Evolutionary conservation across 2,888 invertebrate genomes (phyloP), one percentile per base, ranked within the genome.

Genomic region (Drosophila prostipennis): DNA sequence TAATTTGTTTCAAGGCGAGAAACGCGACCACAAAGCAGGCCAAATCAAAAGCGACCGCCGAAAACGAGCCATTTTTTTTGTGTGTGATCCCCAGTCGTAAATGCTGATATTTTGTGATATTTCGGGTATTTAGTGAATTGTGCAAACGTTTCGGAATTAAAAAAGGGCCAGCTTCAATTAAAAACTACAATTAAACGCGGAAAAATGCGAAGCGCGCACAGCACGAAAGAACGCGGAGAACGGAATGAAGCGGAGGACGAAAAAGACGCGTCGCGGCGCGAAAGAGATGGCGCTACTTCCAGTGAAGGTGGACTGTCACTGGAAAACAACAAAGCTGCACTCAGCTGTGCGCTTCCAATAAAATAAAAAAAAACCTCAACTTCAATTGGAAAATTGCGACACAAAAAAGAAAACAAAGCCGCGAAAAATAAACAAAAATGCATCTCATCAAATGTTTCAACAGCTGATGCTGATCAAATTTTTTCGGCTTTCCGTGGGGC

Each of bases 391-490:
- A 78, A 76, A 70, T 78, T 87, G 81, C 84, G 87, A 81, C 81
- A 87, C 87, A 84, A 74, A 77, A 69, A 60, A 68, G 39, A 68
- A 77, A 78, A 48, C 32, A 40, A 40, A 16, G 16, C 63, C 64
- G 39, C 7, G 29, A 11, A 42, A 58, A 72, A 45, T 55, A 70
- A 65, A 72, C 60, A 46, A 32, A 68, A 56, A 36, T 54, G 67
- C 77, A 72, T 79, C 67, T 74, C 69, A 76, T 75, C 70, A 23
- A 49, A 76, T 74, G 79, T 77, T 81, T 82, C 82, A 84, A 77
- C 82, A 82, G 82, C 82, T 87, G 82, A 82, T 84, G 87, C 75
- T 87, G 79, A 82, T 82, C 82, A 82, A 80, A 75, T 56, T 46
- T 19, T 19, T 19, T 19, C 19, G 19, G 19, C 19, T 19, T 19